A percentile compares a stretch with the other conserved stretches of the same genome.
Evolutionary conservation across 2,888 invertebrate species (phyloP).

Genomic region (Tuberolachnus salignus): DNA sequence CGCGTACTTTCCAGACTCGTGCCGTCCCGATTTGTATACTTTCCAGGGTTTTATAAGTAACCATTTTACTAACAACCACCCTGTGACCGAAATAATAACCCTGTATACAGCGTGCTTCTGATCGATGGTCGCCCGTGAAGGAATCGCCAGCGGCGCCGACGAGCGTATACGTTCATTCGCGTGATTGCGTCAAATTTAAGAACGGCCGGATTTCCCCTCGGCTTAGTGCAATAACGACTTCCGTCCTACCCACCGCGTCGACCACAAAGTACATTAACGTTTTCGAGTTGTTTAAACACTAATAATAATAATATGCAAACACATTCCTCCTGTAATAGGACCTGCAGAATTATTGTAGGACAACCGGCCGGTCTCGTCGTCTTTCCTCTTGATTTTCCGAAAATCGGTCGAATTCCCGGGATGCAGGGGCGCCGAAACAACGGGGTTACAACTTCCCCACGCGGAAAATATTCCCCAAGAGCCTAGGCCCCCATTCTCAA

Average conservation of each 20-base stretch:
- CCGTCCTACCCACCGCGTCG: background rate
- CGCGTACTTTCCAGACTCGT: too few relatives aligned
- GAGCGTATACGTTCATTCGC: background rate
- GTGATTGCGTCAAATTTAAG: conserved; percentile 26
- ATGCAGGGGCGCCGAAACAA: too few relatives aligned
- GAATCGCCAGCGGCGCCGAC: background rate
- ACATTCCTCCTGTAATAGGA: conserved; percentile 4
- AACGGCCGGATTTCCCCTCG: conserved; percentile 27
- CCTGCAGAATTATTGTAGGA: too few relatives aligned
- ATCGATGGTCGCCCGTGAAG: background rate
- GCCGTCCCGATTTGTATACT: too few relatives aligned
- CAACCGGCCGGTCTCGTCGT: too few relatives aligned
- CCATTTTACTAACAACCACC: too few relatives aligned
- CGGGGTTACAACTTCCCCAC: too few relatives aligned
- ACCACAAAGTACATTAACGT: conserved; percentile 24
- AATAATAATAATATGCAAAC: conserved; percentile 9
- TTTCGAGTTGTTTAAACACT: conserved; percentile 1
- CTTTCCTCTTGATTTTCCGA: background rate
- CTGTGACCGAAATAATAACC: too few relatives aligned
- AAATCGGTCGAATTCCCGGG: background rate
- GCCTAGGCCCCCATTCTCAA: too few relatives aligned
- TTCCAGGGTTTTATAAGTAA: too few relatives aligned
- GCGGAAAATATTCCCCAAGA: too few relatives aligned
- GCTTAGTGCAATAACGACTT: conserved; percentile 23
- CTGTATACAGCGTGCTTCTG: background rate